These are phyloP conservation scores for Chrysomela aeneicollis DNA, from an alignment of 2,888 invertebrate genomes.

Conservation along the genomic window DNA sequence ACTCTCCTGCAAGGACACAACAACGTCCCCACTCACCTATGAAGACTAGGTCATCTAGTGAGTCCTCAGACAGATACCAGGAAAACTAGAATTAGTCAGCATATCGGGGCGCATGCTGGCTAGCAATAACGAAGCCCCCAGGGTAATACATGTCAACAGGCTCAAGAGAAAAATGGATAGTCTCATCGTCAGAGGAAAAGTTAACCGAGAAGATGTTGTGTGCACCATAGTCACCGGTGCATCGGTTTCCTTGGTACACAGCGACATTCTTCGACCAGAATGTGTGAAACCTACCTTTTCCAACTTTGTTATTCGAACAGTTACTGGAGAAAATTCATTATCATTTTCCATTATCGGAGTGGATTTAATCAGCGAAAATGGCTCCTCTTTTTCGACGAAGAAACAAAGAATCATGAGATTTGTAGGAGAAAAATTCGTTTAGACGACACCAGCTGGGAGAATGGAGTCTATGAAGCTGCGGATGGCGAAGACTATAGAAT, in stretches of 20 bases:
- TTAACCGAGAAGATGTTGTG: not conserved
- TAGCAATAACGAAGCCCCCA: not conserved
- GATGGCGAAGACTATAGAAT: no score
- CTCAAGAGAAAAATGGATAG: not conserved
- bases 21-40: no score
- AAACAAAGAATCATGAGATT: not conserved
- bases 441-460: not conserved
- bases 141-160: not conserved
- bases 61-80: no score
- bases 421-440: not conserved
- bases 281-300: no score
- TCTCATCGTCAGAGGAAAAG: not conserved
- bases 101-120: no score
- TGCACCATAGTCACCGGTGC: not conserved
- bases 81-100: no score
- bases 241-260: not conserved
- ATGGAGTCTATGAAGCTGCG: no score
- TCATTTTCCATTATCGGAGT: no score
- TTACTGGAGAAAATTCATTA: not conserved
- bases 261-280: not conserved
- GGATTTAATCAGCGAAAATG: not conserved
- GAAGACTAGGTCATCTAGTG: no score
- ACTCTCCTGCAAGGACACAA: no score
- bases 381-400: not conserved
- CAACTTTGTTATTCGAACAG: no score